Percentiles rank a stretch among this genome's conserved stretches.
phyloP scores from a whole-genome alignment of 53 echinoderm and acorn worm species.

The Luidia sarsii region DNA sequence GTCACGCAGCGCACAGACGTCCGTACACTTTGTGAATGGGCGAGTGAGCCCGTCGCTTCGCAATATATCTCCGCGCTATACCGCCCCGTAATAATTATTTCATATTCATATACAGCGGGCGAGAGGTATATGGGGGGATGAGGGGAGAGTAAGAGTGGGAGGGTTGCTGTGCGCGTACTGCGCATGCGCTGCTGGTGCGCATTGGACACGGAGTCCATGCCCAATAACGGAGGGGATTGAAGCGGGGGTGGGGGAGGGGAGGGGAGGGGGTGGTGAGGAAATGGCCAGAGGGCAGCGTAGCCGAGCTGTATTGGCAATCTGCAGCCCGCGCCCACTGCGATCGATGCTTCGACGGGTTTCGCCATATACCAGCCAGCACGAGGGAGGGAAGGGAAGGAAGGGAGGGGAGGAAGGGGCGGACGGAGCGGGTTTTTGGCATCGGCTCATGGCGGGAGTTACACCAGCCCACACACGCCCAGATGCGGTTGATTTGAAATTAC shows the following conservation, averaged over 20 bases:
- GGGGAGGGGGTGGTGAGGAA: too few species aligned
- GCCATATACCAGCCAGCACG: background rate
- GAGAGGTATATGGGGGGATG: background rate
- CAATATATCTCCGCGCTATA: constrained; percentile 32
- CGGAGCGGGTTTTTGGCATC: too few species aligned
- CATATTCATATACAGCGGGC: constrained; percentile 13
- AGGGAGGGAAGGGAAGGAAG: too few species aligned
- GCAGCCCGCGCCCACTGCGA: background rate
- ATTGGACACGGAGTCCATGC: too few species aligned
- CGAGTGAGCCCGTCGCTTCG: constrained; percentile 5
- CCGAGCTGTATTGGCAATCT: too few species aligned
- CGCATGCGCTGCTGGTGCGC: too few species aligned
- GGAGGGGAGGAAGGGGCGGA: too few species aligned
- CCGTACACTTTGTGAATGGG: constrained; percentile 43
- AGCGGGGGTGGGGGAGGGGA: too few species aligned
- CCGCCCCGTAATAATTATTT: constrained; percentile 46
- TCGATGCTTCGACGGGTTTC: constrained; percentile 25
- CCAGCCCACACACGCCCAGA: background rate
- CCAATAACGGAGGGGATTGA: too few species aligned
- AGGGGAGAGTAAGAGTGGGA: too few species aligned
- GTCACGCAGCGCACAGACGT: background rate
- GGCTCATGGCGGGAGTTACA: background rate
- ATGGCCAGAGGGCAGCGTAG: too few species aligned
- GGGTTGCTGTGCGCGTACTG: background rate
- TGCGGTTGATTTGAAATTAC: constrained; percentile 26